Base-by-base conservation (phyloP, 2,888 invertebrate genomes). In the Pollenia labialis region DNA sequence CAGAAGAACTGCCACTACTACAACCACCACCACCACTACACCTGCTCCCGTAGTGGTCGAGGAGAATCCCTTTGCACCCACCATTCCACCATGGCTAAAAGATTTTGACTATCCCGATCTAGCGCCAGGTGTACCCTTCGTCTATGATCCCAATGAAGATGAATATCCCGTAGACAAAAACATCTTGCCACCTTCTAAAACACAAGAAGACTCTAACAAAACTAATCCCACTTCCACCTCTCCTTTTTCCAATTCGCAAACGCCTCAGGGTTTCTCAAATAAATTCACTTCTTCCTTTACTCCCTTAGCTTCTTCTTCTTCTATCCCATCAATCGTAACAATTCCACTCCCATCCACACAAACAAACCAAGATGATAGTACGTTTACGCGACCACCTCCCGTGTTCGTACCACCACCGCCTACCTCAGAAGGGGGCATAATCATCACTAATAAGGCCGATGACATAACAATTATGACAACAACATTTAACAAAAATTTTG, bases 81-180 rank as follows among this genome's bases (percentile, higher is more conserved):
- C 93, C 0, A 76, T 93, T 42, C 92, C 92, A 7, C 86, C 92
- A 23, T 92, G 93, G 92, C 81, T 93, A 68, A 88, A 85, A 8
- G 91, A 90, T 80, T 91, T 92, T n/a, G 93, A 92, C 76, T 93
- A 92, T 89, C 89, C 93, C 10, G 92, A 92, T 88, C 88, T 92
- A 14, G 93, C 91, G 18, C 92, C 92, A 10, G 92, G 91, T n/a
- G 93, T 92, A 2, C 91, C 93, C 12, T 92, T 90, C 60, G 88
- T 88, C 10, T 90, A 90, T 69, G 80, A 88, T 50, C 89, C 89
- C 6, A 77, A 87, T 12, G 89, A 89, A 52, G 84, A 88, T 44
- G 86, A 89, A 42, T 54, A 69, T n/a, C 60, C 85, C 1, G 81
- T 89, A 32, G 74, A 76, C 23, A 83, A 88, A 58, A 88, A 90